A percentile compares a stretch with the other conserved stretches of the same genome.
These are phyloP conservation scores for Lypha dubia DNA, from an alignment of 2,888 invertebrate species.

Conservation along the genomic window DNA sequence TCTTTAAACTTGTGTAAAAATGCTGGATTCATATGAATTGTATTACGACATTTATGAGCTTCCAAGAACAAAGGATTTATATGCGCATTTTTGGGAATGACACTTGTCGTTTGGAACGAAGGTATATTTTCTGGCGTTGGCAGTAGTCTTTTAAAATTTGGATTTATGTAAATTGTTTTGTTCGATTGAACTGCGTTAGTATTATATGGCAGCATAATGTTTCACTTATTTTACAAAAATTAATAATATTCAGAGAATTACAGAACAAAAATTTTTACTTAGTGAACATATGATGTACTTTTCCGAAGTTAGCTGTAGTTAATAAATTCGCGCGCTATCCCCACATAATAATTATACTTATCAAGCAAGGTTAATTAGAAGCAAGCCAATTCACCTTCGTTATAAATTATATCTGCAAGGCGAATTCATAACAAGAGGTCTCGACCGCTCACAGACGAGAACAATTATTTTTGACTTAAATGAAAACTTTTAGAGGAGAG, in stretches of 20 bases:
- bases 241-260: not conserved
- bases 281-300: constrained; percentile 19
- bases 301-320: constrained; percentile 47
- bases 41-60: constrained; percentile 63
- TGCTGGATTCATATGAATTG: constrained; percentile 82
- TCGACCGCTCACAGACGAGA: too few species aligned
- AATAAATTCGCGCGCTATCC: not conserved
- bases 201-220: constrained; percentile 78
- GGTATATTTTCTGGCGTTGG: constrained; percentile 28
- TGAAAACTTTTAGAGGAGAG: too few species aligned
- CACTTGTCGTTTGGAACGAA: not conserved
- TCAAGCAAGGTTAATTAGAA: too few species aligned
- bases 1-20: constrained; percentile 76
- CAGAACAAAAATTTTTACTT: not conserved
- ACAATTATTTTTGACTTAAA: too few species aligned
- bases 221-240: not conserved
- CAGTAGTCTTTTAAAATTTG: constrained; percentile 78
- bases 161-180: constrained; percentile 81
- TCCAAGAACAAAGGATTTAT: constrained; percentile 76
- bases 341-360: too few species aligned
- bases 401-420: too few species aligned
- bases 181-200: constrained; percentile 73
- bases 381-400: too few species aligned
- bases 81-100: constrained; percentile 70
- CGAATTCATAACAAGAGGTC: too few species aligned